Evolutionary conservation across 1,140 invertebrate species (phyloP).

Genomic region (Cotesia chilonis): DNA sequence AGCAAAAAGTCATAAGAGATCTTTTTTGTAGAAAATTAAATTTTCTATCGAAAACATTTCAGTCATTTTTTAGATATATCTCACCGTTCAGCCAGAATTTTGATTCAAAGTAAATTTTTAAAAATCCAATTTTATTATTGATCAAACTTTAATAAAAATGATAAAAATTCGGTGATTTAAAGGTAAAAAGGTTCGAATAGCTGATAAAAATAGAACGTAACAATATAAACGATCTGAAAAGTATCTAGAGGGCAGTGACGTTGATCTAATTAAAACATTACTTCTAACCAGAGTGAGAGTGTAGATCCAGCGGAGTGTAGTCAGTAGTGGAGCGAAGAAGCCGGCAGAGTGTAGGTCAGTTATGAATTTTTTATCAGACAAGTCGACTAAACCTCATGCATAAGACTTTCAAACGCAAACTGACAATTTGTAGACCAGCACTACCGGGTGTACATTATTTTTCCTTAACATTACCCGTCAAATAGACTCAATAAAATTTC

Average conservation of each 20-base stretch:
- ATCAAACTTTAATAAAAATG: no score
- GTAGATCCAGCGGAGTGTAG: background rate
- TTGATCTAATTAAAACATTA: conserved; percentile 24
- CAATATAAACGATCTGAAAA: background rate
- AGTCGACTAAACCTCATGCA: conserved; percentile 47
- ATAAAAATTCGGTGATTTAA: background rate
- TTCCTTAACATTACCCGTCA: background rate
- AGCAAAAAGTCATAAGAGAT: no score
- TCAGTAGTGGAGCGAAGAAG: conserved; percentile 5
- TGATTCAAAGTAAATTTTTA: no score
- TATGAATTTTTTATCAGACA: conserved; percentile 55
- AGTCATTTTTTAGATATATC: no score
- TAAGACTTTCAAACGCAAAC: conserved; percentile 36
- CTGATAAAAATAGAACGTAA: background rate
- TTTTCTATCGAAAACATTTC: no score
- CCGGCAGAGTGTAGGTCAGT: conserved; percentile 47
- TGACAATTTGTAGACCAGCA: conserved; percentile 40
- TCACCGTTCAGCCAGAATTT: no score
- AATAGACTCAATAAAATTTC: conserved; percentile 6
- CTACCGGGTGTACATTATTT: background rate
- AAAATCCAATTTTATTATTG: no score
- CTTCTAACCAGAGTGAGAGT: background rate
- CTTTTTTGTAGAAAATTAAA: no score
- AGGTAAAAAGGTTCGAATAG: background rate
- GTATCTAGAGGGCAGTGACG: conserved; percentile 17